Conservation (phyloP, 2,888 invertebrate genomes). For the Drosophila percnosoma region DNA sequence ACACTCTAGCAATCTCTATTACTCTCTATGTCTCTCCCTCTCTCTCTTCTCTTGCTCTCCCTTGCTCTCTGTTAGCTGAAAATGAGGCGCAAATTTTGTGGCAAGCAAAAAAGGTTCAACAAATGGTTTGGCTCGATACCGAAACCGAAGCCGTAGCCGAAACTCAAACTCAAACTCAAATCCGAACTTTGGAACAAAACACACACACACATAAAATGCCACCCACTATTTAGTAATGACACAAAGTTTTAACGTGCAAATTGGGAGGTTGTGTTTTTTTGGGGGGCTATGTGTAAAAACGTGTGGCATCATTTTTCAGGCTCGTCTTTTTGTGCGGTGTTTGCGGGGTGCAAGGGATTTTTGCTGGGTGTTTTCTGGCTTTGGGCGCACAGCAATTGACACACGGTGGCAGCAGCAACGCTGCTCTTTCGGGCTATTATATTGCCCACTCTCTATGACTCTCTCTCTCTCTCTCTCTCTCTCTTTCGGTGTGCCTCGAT, state of each 20-base stretch:
- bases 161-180: slow-evolving; percentile 22
- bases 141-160: slow-evolving; percentile 54
- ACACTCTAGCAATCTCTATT: slow-evolving; percentile 11
- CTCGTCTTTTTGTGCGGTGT: slow-evolving; percentile 29
- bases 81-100: slow-evolving; percentile 82
- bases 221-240: slow-evolving; percentile 78
- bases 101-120: slow-evolving; percentile 79
- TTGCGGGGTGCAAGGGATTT: slow-evolving; percentile 11
- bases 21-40: neutral
- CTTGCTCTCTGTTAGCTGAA: slow-evolving; percentile 48
- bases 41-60: slow-evolving; percentile 3
- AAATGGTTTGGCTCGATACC: slow-evolving; percentile 75
- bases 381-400: slow-evolving; percentile 68
- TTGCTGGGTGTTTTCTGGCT: slow-evolving; percentile 64
- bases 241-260: slow-evolving; percentile 49
- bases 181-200: slow-evolving; percentile 7
- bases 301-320: slow-evolving; percentile 71
- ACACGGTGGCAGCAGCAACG: slow-evolving; percentile 28
- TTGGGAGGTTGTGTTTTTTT: neutral
- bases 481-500: slow-evolving; percentile 2
- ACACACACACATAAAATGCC: slow-evolving; percentile 30
- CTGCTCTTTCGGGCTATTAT: slow-evolving; percentile 33
- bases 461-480: slow-evolving; percentile 4
- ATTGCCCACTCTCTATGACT: slow-evolving; percentile 20
- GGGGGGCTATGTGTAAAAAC: slow-evolving; percentile 38